A percentile compares a stretch with the other conserved stretches of the same genome.
Conservation (phyloP, 2,888 invertebrate species). For the Biston betularia region DNA sequence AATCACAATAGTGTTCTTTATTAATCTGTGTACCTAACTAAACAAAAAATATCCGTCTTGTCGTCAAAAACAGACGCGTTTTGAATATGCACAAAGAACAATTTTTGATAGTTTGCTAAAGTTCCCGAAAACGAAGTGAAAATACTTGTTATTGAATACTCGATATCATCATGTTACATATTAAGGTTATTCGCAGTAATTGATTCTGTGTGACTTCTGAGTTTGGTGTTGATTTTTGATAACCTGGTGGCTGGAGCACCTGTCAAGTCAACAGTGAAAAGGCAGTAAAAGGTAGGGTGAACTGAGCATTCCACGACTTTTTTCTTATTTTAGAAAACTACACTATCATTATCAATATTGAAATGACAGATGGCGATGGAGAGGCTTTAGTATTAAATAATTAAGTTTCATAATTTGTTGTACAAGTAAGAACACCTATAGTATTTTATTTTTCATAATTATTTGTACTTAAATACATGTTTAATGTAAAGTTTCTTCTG, state of each 20-base stretch:
- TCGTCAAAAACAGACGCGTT: neutral
- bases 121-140: neutral
- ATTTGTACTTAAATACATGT: no score
- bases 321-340: slow-evolving; percentile 37
- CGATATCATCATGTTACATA: neutral
- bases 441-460: no score
- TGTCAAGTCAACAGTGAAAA: slow-evolving; percentile 54
- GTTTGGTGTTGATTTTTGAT: slow-evolving; percentile 29
- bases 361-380: neutral
- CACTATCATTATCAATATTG: neutral
- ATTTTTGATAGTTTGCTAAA: neutral
- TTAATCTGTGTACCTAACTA: no score
- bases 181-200: slow-evolving; percentile 11
- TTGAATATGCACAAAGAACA: neutral
- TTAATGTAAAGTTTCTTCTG: no score
- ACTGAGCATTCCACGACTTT: slow-evolving; percentile 49
- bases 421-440: no score
- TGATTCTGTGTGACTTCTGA: slow-evolving; percentile 14
- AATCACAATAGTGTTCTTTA: no score
- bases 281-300: slow-evolving; percentile 52
- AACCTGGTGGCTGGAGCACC: slow-evolving; percentile 35
- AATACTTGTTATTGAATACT: neutral
- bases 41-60: neutral
- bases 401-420: neutral
- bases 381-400: neutral